Evolutionary conservation across 2,113 vertebrate species (phyloP).

Genomic region (Mobula hypostoma): DNA sequence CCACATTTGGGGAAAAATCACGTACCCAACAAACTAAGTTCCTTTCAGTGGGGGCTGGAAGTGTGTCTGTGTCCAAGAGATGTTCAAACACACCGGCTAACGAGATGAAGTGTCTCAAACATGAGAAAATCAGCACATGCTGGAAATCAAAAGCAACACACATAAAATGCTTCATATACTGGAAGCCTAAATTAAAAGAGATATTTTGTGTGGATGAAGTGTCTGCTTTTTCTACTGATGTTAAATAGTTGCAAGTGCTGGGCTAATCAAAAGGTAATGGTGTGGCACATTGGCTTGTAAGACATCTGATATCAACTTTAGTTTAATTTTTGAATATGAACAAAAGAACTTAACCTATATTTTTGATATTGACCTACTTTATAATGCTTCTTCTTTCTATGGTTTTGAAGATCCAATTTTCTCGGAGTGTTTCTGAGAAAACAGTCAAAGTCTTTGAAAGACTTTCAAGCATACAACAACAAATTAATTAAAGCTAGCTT

Average conservation of each 20-base stretch:
- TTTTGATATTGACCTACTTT: background rate
- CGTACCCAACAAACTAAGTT: background rate
- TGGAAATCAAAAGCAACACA: too few relatives aligned
- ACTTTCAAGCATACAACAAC: background rate
- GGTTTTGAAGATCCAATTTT: background rate
- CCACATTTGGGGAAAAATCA: background rate
- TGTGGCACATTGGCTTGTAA: too few relatives aligned
- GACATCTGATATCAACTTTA: too few relatives aligned
- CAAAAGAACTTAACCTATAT: background rate
- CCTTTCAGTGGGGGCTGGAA: background rate
- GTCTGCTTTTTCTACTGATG: background rate
- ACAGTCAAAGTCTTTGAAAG: background rate
- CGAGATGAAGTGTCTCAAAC: too few relatives aligned
- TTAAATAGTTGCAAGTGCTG: background rate
- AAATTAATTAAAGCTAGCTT: background rate
- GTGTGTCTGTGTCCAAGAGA: background rate
- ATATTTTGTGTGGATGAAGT: background rate
- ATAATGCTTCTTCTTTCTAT: too few relatives aligned
- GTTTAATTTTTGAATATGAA: background rate
- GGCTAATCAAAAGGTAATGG: too few relatives aligned
- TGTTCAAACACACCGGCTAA: background rate
- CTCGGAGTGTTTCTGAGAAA: background rate
- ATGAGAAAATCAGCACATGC: too few relatives aligned
- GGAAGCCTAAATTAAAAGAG: too few relatives aligned
- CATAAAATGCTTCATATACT: too few relatives aligned